Evolutionary conservation across 2,797 vertebrate genomes (phyloP), one percentile per base, ranked within the genome.

Genomic region (Pterois miles): DNA sequence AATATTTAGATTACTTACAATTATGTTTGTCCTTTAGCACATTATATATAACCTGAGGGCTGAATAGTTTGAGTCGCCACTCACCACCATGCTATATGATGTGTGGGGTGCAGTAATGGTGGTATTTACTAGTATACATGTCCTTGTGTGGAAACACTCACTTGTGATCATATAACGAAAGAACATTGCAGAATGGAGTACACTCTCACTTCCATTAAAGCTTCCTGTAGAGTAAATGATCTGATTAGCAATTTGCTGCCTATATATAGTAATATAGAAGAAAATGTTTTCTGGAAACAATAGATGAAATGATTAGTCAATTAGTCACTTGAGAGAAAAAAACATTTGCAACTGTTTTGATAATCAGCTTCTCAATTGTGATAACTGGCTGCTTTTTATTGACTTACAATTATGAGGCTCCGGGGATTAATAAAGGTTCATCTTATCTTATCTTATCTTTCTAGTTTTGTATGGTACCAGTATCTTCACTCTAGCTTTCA

Each of bases 1-100:
- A 67, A 40, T 54, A 40, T 77, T 77, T 82, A 63, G 12, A 60
- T 79, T 25, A 65, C 48, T 46, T 80, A 54, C 20, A 60, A 2
- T 23, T 20, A n/a, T 25, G 43, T 64, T 75, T 8, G n/a, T 62
- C 58, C 8, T 73, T 71, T 31, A 70, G 57, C 53, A 58, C 31
- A 11, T 16, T 70, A 12, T 11, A 58, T 72, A 14, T 65, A 76
- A 56, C 31, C 14, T 29, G n/a, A 36, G 57, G 27, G 34, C 13
- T 54, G n/a, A 46, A 62, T 25, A 7, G 4, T 59, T 8, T 76
- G 13, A 50, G 11, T 74, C 54, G 8, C 31, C 31, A 33, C 6
- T 33, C 31, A 6, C 31, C 7, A 53, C 31, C 14, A 16, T 46
- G n/a, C 27, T 13, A 20, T 56, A 27, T 23, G 18, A 22, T 54